phyloP scores from a whole-genome alignment of 2,888 invertebrate species.

The Lithosia quadra region DNA sequence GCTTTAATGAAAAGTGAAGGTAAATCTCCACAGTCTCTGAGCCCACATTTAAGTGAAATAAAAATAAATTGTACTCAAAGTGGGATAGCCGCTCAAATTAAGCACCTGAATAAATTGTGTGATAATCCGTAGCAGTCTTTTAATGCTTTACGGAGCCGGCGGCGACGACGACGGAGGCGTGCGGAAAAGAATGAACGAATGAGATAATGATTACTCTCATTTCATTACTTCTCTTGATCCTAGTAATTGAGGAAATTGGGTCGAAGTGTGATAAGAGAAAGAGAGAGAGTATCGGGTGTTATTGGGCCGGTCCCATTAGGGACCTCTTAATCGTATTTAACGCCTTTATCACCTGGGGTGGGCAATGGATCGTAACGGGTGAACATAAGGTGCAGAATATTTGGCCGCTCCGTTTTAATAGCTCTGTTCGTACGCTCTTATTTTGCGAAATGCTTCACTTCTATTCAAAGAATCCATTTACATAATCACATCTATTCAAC shows the following conservation, averaged over 20 bases:
- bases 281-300: slow-evolving; percentile 75
- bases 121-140: slow-evolving; percentile 85
- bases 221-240: slow-evolving; percentile 86
- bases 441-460: slow-evolving; percentile 47
- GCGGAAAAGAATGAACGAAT: slow-evolving; percentile 78
- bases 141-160: slow-evolving; percentile 79
- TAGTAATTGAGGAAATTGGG: slow-evolving; percentile 85
- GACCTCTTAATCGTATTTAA: slow-evolving; percentile 83
- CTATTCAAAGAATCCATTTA: slow-evolving; percentile 54
- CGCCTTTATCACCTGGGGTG: slow-evolving; percentile 83
- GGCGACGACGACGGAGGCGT: slow-evolving; percentile 64
- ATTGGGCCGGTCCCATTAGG: slow-evolving; percentile 76
- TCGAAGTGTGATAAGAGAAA: slow-evolving; percentile 79
- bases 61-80: slow-evolving; percentile 83
- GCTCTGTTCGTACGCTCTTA: slow-evolving; percentile 50
- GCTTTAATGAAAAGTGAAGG: slow-evolving; percentile 75
- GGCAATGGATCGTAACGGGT: slow-evolving; percentile 72
- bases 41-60: slow-evolving; percentile 82
- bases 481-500: slow-evolving; percentile 53
- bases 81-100: slow-evolving; percentile 84
- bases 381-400: slow-evolving; percentile 62
- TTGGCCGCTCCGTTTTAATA: slow-evolving; percentile 53
- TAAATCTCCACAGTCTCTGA: slow-evolving; percentile 73
- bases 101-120: slow-evolving; percentile 87
- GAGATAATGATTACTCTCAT: slow-evolving; percentile 85